Conservation (phyloP, 1,140 invertebrate genomes). For the Anastrepha obliqua region DNA sequence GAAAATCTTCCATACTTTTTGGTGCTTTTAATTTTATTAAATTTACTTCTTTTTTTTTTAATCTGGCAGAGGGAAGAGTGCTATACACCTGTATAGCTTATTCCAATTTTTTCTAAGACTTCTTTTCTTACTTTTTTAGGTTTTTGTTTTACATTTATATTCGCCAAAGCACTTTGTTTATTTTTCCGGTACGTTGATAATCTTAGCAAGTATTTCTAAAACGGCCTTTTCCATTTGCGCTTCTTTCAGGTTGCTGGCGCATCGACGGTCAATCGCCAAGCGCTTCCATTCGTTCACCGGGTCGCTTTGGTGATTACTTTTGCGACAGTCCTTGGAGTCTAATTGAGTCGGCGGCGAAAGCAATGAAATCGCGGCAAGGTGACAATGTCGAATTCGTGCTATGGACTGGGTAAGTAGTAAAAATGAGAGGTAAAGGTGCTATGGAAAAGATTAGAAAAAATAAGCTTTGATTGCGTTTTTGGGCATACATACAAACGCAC, state of each 20-base stretch:
- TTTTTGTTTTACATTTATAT: neutral
- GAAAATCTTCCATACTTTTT: slow-evolving; percentile 20
- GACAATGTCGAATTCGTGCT: slow-evolving; percentile 93
- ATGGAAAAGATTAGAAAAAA: neutral
- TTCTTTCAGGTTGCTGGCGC: slow-evolving; percentile 75
- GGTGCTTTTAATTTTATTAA: slow-evolving; percentile 37
- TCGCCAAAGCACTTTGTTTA: neutral
- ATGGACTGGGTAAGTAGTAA: slow-evolving; percentile 89
- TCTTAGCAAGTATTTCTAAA: neutral
- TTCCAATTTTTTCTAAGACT: neutral
- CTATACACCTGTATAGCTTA: neutral
- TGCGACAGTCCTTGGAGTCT: slow-evolving; percentile 92
- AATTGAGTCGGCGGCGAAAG: slow-evolving; percentile 87
- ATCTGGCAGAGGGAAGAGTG: neutral
- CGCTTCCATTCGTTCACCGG: slow-evolving; percentile 73
- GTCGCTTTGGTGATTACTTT: slow-evolving; percentile 86
- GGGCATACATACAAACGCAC: neutral
- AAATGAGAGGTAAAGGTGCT: neutral
- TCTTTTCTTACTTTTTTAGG: neutral
- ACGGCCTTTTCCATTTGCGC: slow-evolving; percentile 7
- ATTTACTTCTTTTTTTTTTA: slow-evolving; percentile 36
- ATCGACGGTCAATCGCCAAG: slow-evolving; percentile 61
- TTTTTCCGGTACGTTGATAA: neutral
- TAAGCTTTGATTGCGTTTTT: slow-evolving; percentile 12
- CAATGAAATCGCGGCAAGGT: slow-evolving; percentile 86